A percentile compares a stretch with the other conserved stretches of the same genome.
Evolutionary conservation across 2,888 invertebrate species (phyloP).

Genomic region (Drosophila merina): DNA sequence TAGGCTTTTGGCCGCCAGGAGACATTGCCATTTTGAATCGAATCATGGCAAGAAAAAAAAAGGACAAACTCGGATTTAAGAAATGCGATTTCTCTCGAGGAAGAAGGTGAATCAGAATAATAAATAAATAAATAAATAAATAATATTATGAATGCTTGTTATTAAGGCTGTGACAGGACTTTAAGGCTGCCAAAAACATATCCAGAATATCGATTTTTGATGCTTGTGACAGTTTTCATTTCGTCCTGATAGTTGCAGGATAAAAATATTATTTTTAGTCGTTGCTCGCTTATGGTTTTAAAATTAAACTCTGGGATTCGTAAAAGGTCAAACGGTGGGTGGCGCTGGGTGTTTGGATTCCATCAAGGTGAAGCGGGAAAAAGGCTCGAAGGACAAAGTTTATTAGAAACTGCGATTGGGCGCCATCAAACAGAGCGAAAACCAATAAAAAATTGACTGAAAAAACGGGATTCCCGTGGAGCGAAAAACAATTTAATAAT

Average conservation of each 20-base stretch:
- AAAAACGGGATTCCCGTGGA: neutral
- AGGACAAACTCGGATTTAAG: neutral
- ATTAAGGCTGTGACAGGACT: too few species aligned
- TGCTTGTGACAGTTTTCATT: slow-evolving; percentile 33
- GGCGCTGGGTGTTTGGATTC: neutral
- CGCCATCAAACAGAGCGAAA: neutral
- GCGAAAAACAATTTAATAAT: slow-evolving; percentile 1
- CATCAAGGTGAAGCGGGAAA: slow-evolving; percentile 11
- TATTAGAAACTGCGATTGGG: neutral
- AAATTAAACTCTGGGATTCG: slow-evolving; percentile 42
- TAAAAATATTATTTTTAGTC: neutral
- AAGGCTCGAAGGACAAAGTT: neutral
- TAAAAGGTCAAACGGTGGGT: slow-evolving; percentile 26
- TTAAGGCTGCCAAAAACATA: neutral
- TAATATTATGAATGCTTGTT: too few species aligned
- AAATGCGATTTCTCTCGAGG: neutral
- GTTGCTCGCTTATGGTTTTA: slow-evolving; percentile 33
- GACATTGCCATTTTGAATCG: neutral
- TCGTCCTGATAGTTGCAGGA: slow-evolving; percentile 5
- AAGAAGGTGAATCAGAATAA: too few species aligned
- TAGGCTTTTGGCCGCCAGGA: slow-evolving; percentile 17
- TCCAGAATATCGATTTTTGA: slow-evolving; percentile 61
- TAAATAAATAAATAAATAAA: too few species aligned
- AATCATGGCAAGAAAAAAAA: neutral
- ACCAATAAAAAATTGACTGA: neutral